A percentile compares a stretch with the other conserved stretches of the same genome.
These are phyloP conservation scores for Hapalemur alaotrensis DNA, from an alignment of 2,797 vertebrate genomes.

Conservation along the genomic window DNA sequence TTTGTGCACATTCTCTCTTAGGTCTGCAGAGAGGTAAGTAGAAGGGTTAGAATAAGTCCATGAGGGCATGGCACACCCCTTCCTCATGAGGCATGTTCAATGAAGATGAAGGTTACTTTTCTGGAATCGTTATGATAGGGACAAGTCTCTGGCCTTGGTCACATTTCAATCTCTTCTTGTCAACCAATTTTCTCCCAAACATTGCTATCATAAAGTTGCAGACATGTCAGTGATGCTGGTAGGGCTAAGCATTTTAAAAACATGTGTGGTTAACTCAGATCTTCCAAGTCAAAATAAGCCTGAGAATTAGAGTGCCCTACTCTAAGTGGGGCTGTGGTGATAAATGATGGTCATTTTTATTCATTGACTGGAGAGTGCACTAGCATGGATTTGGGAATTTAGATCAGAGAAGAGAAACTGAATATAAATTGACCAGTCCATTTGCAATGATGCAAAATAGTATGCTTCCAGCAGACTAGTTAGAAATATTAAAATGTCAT, in stretches of 20 bases:
- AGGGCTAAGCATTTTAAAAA: not conserved
- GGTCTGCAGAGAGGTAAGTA: not conserved
- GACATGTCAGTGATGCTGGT: not conserved
- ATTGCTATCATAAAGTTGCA: not conserved
- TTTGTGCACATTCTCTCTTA: not conserved
- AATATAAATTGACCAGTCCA: not conserved
- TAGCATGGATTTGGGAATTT: not conserved
- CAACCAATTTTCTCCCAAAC: not conserved
- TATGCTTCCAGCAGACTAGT: not conserved
- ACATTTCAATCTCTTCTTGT: not conserved
- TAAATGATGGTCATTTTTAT: not conserved
- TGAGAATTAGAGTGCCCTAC: not conserved
- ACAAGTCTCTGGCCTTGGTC: not conserved
- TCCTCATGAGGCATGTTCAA: not conserved
- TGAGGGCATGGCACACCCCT: accelerated
- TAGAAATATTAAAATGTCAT: not conserved
- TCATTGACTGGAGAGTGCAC: not conserved
- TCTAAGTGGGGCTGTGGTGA: not conserved
- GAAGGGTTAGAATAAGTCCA: not conserved
- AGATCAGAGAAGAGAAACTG: not conserved
- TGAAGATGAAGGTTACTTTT: not conserved
- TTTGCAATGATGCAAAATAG: not conserved
- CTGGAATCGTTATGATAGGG: not conserved
- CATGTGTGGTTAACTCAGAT: not conserved
- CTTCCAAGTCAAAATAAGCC: not conserved